Conservation (phyloP, 2,797 vertebrate species). For the Stomatorhinus walkeri region DNA sequence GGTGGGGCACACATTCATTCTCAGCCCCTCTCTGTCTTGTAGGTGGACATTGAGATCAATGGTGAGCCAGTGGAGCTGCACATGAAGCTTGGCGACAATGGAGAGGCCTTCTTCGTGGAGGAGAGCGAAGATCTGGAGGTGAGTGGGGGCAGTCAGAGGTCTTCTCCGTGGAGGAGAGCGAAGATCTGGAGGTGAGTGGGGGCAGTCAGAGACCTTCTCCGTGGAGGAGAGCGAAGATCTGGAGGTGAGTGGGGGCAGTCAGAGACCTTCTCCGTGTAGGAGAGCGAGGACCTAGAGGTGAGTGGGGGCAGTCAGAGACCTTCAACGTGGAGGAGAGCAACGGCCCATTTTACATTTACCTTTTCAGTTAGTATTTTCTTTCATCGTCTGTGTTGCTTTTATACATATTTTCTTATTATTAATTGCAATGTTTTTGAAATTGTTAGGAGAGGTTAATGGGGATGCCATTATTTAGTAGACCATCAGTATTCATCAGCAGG, state of each 20-base stretch:
- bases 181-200: constrained; percentile 42
- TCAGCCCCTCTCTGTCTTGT: constrained; percentile 18
- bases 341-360: not conserved
- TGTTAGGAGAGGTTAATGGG: not conserved
- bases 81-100: constrained; percentile 91
- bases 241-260: constrained; percentile 33
- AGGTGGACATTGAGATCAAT: constrained; percentile 96
- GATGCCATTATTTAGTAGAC: not conserved
- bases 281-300: constrained; percentile 40
- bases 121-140: constrained; percentile 31
- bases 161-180: not conserved
- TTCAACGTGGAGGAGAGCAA: not conserved
- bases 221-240: not conserved
- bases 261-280: not conserved
- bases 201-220: not conserved
- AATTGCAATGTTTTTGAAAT: not conserved
- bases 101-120: constrained; percentile 81
- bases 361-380: not conserved
- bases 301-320: not conserved
- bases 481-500: not conserved
- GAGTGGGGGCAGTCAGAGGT: not conserved
- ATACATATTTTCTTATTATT: not conserved
- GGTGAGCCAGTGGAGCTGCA: constrained; percentile 82
- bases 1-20: not conserved
- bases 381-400: not conserved